Conservation (phyloP, 2,888 invertebrate genomes). For the Proisotoma minuta region DNA sequence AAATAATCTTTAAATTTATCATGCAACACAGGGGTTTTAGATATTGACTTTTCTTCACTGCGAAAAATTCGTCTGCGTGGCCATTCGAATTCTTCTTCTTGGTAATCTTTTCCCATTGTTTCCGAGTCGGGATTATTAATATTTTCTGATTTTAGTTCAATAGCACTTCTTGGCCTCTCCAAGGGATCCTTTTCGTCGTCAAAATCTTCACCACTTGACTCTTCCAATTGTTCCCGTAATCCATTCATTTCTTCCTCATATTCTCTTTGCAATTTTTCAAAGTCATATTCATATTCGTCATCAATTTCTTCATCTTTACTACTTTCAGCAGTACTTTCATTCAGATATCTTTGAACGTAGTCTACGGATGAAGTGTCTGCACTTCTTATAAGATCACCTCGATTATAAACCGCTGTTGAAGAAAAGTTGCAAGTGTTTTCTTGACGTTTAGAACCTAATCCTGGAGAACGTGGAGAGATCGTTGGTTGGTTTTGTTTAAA, state of each 20-base stretch:
- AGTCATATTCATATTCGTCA: slow-evolving; percentile 32
- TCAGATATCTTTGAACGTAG: background rate
- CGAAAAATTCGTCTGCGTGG: background rate
- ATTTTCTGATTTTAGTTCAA: background rate
- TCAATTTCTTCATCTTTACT: slow-evolving; percentile 28
- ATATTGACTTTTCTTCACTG: background rate
- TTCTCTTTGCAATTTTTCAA: slow-evolving; percentile 27
- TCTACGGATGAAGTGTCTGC: slow-evolving; percentile 1
- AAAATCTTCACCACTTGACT: slow-evolving; percentile 12
- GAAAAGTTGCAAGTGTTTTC: too few species aligned
- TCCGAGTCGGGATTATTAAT: background rate
- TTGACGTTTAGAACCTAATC: background rate
- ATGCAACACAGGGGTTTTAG: background rate
- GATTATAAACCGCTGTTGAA: slow-evolving; percentile 20
- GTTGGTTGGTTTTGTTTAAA: too few species aligned
- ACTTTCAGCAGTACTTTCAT: slow-evolving; percentile 14
- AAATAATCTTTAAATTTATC: slow-evolving; percentile 31
- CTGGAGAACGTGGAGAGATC: background rate
- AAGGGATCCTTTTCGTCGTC: slow-evolving; percentile 57
- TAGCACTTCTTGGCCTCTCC: background rate
- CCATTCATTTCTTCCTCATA: slow-evolving; percentile 20
- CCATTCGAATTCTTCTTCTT: background rate
- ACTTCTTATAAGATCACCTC: slow-evolving; percentile 18
- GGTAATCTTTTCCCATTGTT: background rate
- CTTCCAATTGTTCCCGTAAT: slow-evolving; percentile 10